Conservation (phyloP, 2,113 vertebrate genomes). For the Toxostoma redivivum region DNA sequence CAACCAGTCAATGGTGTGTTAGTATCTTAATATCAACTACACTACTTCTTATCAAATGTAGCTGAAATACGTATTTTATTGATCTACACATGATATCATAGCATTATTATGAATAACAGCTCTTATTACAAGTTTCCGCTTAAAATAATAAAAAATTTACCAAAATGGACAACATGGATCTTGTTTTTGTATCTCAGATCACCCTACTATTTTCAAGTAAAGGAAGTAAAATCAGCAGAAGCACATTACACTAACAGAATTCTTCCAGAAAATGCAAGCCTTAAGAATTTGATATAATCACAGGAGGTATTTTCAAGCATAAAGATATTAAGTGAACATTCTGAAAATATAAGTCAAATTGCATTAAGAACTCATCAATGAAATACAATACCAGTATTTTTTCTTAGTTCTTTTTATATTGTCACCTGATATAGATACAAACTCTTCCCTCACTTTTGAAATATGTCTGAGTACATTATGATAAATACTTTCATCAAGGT, state of each 20-base stretch:
- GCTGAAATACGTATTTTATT: background rate
- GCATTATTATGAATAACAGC: background rate
- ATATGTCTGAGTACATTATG: background rate
- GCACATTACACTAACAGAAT: background rate
- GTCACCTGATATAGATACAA: background rate
- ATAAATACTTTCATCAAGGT: background rate
- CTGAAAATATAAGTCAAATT: background rate
- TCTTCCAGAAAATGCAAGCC: background rate
- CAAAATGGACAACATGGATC: background rate
- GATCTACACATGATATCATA: background rate
- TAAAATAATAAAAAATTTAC: background rate
- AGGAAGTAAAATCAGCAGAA: background rate
- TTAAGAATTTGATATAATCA: background rate
- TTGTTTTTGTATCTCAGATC: background rate
- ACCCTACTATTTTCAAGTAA: background rate
- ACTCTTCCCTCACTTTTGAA: background rate
- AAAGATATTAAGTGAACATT: background rate
- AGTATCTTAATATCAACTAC: background rate
- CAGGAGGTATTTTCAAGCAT: background rate
- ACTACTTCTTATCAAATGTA: background rate
- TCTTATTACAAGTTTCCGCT: background rate
- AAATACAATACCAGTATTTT: background rate
- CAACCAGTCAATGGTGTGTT: background rate
- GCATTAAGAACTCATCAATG: background rate
- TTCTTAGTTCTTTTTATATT: background rate